Percentiles rank a stretch among this genome's conserved stretches.
phyloP scores from a whole-genome alignment of 2,888 invertebrate genomes.

The Omphaloscelis lunosa region DNA sequence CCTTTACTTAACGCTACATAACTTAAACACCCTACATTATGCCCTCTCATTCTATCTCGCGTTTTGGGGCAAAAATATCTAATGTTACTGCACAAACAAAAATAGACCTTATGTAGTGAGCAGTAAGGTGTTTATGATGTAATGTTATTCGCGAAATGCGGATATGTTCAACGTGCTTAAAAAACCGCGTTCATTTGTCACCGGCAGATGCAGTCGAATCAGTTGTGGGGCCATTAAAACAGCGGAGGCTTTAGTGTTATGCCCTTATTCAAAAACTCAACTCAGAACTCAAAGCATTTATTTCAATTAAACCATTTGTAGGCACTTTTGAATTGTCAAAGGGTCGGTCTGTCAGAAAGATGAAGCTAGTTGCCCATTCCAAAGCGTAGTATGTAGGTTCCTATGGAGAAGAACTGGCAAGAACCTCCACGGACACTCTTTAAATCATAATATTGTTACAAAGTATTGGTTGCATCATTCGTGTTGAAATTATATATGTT shows the following conservation, averaged over 20 bases:
- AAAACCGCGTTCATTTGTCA: conserved; percentile 90
- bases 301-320: too few species aligned
- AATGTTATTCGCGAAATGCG: conserved; percentile 70
- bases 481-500: too few species aligned
- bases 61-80: conserved; percentile 58
- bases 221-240: conserved; percentile 73
- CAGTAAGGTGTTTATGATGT: conserved; percentile 63
- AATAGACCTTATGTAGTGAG: conserved; percentile 62
- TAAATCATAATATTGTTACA: too few species aligned
- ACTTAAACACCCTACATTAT: conserved; percentile 85
- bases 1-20: conserved; percentile 81
- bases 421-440: too few species aligned
- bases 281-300: too few species aligned
- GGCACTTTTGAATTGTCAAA: too few species aligned
- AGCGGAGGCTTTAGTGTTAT: conserved; percentile 24
- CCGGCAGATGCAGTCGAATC: conserved; percentile 89
- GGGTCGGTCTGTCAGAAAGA: too few species aligned
- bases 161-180: conserved; percentile 86
- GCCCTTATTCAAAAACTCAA: too few species aligned
- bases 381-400: too few species aligned
- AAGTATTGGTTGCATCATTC: too few species aligned
- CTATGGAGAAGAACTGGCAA: too few species aligned
- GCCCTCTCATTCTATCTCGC: conserved; percentile 78
- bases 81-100: conserved; percentile 32
- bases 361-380: too few species aligned